A percentile compares a stretch with the other conserved stretches of the same genome.
Evolutionary conservation across 92 coral and sea anemone species (phyloP).

Genomic region (Virgularia gustaviana): DNA sequence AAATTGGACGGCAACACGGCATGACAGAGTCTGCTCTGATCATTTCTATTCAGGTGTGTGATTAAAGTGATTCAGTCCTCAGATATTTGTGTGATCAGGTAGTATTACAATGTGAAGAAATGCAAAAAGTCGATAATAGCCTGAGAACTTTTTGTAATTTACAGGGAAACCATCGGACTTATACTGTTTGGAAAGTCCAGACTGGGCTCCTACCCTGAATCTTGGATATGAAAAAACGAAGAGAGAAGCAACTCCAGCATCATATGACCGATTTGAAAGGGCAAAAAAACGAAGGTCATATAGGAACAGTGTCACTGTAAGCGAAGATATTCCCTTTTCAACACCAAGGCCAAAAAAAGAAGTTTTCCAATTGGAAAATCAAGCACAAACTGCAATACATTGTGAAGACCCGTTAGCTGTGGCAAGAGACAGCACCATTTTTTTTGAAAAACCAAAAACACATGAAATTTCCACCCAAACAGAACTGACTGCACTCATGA

Average conservation of each 20-base stretch:
- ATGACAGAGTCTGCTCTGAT: constrained; percentile 51
- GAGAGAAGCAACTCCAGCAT: constrained; percentile 37
- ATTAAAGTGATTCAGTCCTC: not conserved
- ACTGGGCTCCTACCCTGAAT: constrained; percentile 49
- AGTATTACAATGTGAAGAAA: not conserved
- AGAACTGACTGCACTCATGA: too few relatives aligned
- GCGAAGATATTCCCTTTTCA: too few relatives aligned
- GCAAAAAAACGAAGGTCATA: too few relatives aligned
- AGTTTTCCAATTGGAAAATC: too few relatives aligned
- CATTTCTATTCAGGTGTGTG: not conserved
- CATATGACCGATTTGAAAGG: too few relatives aligned
- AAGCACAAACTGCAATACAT: too few relatives aligned
- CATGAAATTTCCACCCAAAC: too few relatives aligned
- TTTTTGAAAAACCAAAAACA: too few relatives aligned
- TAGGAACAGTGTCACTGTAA: too few relatives aligned
- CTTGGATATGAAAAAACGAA: constrained; percentile 45
- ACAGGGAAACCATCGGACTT: constrained; percentile 48
- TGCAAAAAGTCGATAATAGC: not conserved
- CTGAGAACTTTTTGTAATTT: not conserved
- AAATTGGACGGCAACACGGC: constrained; percentile 47
- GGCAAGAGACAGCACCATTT: too few relatives aligned
- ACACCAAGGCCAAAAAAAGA: too few relatives aligned
- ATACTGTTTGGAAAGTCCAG: constrained; percentile 37
- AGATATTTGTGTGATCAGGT: not conserved
- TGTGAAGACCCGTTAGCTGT: too few relatives aligned